These are phyloP conservation scores for Tenodera sinensis DNA, from an alignment of 2,888 invertebrate species.

Conservation along the genomic window DNA sequence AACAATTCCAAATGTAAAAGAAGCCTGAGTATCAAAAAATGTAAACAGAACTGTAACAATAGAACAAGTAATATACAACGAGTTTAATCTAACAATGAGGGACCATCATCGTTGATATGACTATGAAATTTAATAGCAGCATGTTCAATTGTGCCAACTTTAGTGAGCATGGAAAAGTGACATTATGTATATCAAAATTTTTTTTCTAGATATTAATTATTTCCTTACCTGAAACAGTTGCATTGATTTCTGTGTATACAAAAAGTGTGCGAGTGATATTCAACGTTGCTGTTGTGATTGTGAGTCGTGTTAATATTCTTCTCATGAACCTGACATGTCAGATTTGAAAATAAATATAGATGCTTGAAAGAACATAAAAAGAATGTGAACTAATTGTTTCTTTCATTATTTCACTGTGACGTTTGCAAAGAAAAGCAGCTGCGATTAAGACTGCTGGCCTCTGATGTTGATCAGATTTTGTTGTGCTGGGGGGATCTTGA, in stretches of 20 bases:
- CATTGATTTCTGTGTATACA: background rate
- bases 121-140: background rate
- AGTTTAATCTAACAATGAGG: background rate
- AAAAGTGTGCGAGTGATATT: background rate
- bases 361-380: background rate
- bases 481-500: background rate
- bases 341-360: background rate
- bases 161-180: background rate
- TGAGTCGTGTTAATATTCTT: background rate
- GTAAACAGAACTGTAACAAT: background rate
- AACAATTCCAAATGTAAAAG: background rate
- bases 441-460: background rate
- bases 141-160: conserved; percentile 16
- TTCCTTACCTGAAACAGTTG: background rate
- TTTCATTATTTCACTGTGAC: background rate
- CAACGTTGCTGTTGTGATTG: background rate
- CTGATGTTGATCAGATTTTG: background rate
- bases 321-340: background rate
- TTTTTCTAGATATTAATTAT: background rate
- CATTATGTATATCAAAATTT: background rate
- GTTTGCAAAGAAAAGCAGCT: background rate
- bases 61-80: background rate
- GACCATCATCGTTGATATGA: background rate
- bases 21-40: background rate
- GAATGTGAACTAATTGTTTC: background rate